Evolutionary conservation across 2,888 invertebrate species (phyloP).

Genomic region (Chymomyza amoena): DNA sequence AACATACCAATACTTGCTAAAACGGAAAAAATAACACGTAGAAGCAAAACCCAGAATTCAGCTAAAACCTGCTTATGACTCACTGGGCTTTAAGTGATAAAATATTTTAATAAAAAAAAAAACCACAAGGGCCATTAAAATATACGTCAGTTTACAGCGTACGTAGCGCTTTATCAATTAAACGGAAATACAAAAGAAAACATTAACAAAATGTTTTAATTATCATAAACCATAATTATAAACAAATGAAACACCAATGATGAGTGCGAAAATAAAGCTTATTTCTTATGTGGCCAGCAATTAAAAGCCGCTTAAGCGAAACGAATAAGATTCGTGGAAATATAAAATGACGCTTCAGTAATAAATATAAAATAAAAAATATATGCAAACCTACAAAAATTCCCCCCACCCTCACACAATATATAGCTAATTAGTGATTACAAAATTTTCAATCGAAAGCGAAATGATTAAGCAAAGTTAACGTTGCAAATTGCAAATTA

Average conservation of each 20-base stretch:
- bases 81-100: conserved; percentile 33
- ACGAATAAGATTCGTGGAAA: neutral
- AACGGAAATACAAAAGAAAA: conserved; percentile 37
- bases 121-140: conserved; percentile 35
- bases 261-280: neutral
- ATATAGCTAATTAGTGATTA: neutral
- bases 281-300: neutral
- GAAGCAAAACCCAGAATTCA: neutral
- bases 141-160: neutral
- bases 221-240: neutral
- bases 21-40: neutral
- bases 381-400: neutral
- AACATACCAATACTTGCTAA: neutral
- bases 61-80: conserved; percentile 25
- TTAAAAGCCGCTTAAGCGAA: neutral
- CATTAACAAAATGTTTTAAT: neutral
- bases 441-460: neutral
- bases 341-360: neutral
- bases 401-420: neutral
- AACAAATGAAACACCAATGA: neutral
- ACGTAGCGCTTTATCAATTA: conserved; percentile 26
- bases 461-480: neutral
- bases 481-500: neutral
- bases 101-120: conserved; percentile 16
- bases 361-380: neutral